Conservation (phyloP, 2,113 vertebrate species). For the Elgaria multicarinata region DNA sequence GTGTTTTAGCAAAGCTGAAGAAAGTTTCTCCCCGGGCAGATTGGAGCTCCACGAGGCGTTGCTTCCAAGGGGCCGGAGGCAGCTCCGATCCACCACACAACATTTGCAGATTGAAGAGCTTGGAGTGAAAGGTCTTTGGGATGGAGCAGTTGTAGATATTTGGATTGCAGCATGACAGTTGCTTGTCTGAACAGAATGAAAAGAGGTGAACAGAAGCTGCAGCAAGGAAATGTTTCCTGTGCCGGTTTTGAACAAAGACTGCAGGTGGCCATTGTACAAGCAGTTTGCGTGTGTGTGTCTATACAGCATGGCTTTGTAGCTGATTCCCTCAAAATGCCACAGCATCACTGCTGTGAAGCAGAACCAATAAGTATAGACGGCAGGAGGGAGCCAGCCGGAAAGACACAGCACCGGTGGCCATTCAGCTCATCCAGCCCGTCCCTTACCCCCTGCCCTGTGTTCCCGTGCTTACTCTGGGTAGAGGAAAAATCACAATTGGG, state of each 20-base stretch:
- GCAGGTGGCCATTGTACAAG: background rate
- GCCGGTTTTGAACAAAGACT: slow-evolving; percentile 14
- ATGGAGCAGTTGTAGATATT: slow-evolving; percentile 90
- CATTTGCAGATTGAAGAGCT: slow-evolving; percentile 79
- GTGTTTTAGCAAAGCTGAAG: slow-evolving; percentile 89
- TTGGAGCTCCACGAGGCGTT: slow-evolving; percentile 72
- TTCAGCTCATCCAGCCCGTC: too few species aligned
- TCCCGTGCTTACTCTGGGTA: too few species aligned
- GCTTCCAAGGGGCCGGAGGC: slow-evolving; percentile 55
- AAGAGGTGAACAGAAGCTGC: slow-evolving; percentile 33
- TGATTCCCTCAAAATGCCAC: too few species aligned
- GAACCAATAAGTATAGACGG: too few species aligned
- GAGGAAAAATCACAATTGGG: too few species aligned
- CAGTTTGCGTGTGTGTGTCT: too few species aligned
- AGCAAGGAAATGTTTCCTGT: background rate
- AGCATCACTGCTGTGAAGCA: too few species aligned
- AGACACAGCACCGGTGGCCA: too few species aligned
- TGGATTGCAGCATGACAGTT: slow-evolving; percentile 85
- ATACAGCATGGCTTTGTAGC: too few species aligned
- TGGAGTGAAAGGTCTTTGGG: slow-evolving; percentile 75
- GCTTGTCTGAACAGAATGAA: slow-evolving; percentile 77
- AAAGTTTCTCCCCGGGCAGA: slow-evolving; percentile 84
- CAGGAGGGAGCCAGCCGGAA: too few species aligned
- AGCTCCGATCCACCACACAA: slow-evolving; percentile 78
- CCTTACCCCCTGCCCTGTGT: too few species aligned